A percentile compares a stretch with the other conserved stretches of the same genome.
Evolutionary conservation across 2,797 vertebrate genomes (phyloP).

Genomic region (Acanthurus leucopareius): DNA sequence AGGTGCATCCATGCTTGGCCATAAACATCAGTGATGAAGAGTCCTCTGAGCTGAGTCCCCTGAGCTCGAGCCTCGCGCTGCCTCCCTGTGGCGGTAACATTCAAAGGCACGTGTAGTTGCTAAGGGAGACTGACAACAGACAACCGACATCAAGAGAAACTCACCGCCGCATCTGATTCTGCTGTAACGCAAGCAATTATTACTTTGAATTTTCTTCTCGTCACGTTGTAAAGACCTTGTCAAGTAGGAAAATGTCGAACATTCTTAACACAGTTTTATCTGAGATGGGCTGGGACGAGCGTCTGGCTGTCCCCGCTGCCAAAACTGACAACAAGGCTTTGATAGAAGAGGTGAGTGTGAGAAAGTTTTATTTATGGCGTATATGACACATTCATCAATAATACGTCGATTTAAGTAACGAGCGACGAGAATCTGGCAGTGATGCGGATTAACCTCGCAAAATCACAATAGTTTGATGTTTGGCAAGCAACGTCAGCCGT

Average conservation of each 20-base stretch:
- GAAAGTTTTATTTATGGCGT: not conserved
- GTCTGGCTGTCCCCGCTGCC: conserved; percentile 89
- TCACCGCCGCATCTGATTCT: not conserved
- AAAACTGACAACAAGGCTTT: conserved; percentile 89
- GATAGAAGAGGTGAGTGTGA: conserved; percentile 87
- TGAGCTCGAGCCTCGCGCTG: not conserved
- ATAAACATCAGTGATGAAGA: too few relatives aligned
- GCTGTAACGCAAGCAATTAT: fast-evolving
- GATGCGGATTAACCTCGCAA: not conserved
- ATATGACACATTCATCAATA: not conserved
- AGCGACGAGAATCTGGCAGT: not conserved
- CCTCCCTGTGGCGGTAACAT: conserved; percentile 2
- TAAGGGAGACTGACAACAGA: conserved; percentile 59
- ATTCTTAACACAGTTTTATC: conserved; percentile 65
- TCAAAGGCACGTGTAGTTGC: conserved; percentile 52
- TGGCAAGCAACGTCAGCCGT: not conserved
- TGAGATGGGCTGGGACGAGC: conserved; percentile 88
- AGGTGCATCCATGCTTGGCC: too few relatives aligned
- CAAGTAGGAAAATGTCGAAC: conserved; percentile 76
- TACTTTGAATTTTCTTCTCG: not conserved
- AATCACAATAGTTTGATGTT: not conserved
- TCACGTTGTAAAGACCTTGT: not conserved
- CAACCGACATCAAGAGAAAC: not conserved
- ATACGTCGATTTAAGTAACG: not conserved
- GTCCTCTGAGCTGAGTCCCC: too few relatives aligned